Base-by-base conservation (phyloP, 1,140 invertebrate genomes). In the Alviniconcha marisindica region DNA sequence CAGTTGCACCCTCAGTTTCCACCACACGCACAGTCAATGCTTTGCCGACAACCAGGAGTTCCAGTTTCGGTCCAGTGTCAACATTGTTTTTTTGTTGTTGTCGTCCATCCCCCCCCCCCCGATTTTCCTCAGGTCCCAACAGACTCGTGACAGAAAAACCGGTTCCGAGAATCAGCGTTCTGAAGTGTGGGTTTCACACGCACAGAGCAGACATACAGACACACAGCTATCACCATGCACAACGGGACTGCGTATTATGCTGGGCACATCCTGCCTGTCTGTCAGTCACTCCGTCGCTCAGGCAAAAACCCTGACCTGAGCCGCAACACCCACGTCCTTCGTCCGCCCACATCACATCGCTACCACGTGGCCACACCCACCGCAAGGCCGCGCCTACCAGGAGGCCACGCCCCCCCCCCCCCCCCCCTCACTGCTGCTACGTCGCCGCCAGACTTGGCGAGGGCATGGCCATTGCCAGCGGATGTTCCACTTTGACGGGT, bases 201-300 rank as follows among this genome's bases (percentile, higher is more conserved):
- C n/a, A n/a, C n/a, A 63, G 60, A 24, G 5, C 60, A n/a, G n/a
- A 63, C 60, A 63, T n/a, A 63, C 60, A 63, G 60, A 63, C 28
- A 31, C 60, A 63, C 60, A 63, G 60, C 24, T 24, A 63, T 14
- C 21, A 7, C 7, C 60, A 63, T 24, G 24, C 60, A 63, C 21
- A 31, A n/a, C 7, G 60, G 60, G 60, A 14, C 60, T 63, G 60
- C 60, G 60, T 63, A 63, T 63, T 63, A 63, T 63, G 60, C 60
- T 63, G 60, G 60, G 7, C 21, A 63, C 28, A 31, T 63, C 21
- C 60, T 63, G 21, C 7, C 60, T 63, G 7, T 48, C 44, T 18
- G 5, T 18, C 44, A 48, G 44, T 48, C 44, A 63, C 24, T 5
- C 60, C 7, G 60, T n/a, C 28, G 7, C 60, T 63, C 10, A n/a